Percentiles rank a stretch among this genome's conserved stretches.
These are phyloP conservation scores for Galaxea fascicularis DNA, from an alignment of 92 coral and sea anemone genomes.

Conservation along the genomic window DNA sequence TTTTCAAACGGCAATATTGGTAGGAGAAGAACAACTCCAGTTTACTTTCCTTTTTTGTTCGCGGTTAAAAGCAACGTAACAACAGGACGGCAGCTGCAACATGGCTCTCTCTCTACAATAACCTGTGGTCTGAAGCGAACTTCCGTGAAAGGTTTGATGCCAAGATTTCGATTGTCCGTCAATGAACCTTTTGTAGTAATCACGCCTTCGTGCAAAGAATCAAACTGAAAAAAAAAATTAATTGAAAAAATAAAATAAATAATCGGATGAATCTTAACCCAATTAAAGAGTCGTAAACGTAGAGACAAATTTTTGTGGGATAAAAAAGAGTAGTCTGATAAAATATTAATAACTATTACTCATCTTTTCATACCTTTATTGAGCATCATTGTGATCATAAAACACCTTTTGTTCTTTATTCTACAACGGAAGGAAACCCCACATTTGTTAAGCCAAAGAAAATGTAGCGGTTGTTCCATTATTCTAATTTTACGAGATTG, in stretches of 20 bases:
- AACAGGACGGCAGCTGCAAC: neutral
- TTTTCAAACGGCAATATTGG: neutral
- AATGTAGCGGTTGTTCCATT: neutral
- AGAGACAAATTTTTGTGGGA: neutral
- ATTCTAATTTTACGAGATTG: neutral
- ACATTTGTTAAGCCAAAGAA: no score
- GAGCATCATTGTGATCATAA: neutral
- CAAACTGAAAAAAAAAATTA: neutral
- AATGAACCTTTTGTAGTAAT: neutral
- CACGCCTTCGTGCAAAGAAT: neutral
- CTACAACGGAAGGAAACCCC: neutral
- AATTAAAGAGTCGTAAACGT: neutral
- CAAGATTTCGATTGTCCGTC: neutral
- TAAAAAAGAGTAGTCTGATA: neutral
- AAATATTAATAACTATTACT: neutral
- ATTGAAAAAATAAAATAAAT: neutral
- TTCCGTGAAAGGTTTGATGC: conserved; percentile 1
- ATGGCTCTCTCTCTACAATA: neutral
- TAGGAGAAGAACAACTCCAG: neutral
- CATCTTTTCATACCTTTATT: neutral
- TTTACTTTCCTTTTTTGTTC: neutral
- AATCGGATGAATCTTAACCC: neutral
- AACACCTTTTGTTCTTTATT: neutral
- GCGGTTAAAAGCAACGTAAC: neutral
- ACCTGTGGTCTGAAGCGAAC: neutral